phyloP scores from a whole-genome alignment of 2,888 invertebrate genomes.

The Clanis bilineata region DNA sequence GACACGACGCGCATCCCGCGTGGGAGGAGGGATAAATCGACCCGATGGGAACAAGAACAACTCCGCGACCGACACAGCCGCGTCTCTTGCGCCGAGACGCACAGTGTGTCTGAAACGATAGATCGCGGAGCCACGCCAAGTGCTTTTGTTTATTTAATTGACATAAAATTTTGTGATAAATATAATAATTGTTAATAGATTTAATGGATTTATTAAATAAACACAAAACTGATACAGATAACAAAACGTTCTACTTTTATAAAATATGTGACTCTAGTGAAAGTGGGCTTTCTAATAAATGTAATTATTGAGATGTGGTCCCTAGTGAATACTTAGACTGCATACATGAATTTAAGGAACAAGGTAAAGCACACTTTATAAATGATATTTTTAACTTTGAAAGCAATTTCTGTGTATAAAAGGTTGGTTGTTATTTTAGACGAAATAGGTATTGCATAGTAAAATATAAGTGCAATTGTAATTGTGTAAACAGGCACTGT shows the following conservation, averaged over 20 bases:
- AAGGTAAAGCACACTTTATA: constrained; percentile 46
- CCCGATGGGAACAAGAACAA: constrained; percentile 39
- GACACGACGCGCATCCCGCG: constrained; percentile 45
- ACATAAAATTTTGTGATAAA: constrained; percentile 13
- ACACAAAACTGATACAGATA: neutral
- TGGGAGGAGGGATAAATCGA: constrained; percentile 45
- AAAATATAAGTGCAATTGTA: too few species aligned
- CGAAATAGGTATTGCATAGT: too few species aligned
- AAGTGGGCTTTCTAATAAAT: constrained; percentile 64
- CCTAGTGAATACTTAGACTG: constrained; percentile 62
- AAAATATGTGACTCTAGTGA: constrained; percentile 57
- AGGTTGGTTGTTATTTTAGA: too few species aligned
- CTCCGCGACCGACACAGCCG: constrained; percentile 33
- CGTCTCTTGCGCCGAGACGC: constrained; percentile 31
- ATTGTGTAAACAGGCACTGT: too few species aligned
- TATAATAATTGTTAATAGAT: constrained; percentile 13
- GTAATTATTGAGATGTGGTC: constrained; percentile 68
- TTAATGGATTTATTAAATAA: constrained; percentile 35
- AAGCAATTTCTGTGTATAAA: too few species aligned
- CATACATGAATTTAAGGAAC: constrained; percentile 68
- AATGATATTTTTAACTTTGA: neutral
- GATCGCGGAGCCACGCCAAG: neutral
- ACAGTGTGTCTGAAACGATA: constrained; percentile 21
- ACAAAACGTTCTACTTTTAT: constrained; percentile 21
- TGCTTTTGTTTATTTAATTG: neutral